Conservation (phyloP, 2,888 invertebrate genomes). For the Leptinotarsa tumamoca region DNA sequence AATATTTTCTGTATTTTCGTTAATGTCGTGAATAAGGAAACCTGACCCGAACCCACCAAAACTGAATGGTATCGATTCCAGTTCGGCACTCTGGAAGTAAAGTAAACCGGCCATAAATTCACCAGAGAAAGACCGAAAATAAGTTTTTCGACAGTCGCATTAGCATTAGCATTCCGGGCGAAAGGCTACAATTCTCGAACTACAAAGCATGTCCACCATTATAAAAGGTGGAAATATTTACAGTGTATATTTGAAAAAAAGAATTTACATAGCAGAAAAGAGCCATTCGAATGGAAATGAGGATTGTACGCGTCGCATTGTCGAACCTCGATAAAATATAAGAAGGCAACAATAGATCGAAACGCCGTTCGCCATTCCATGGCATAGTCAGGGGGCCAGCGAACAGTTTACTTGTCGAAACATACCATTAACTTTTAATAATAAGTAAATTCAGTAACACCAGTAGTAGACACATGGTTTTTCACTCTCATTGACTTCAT, state of each 20-base stretch:
- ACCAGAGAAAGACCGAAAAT: constrained; percentile 22
- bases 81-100: neutral
- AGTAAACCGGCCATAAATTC: constrained; percentile 13
- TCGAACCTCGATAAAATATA: constrained; percentile 67
- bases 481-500: too few relatives aligned
- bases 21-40: neutral
- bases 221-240: constrained; percentile 65
- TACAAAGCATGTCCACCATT: constrained; percentile 61
- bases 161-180: constrained; percentile 53
- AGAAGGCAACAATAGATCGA: constrained; percentile 61
- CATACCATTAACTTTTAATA: too few relatives aligned
- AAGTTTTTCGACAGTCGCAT: constrained; percentile 35
- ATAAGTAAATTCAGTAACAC: too few relatives aligned
- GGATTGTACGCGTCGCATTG: constrained; percentile 63
- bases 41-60: neutral
- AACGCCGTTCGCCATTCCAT: constrained; percentile 47
- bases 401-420: neutral
- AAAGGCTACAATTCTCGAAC: constrained; percentile 55
- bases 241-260: constrained; percentile 63
- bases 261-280: constrained; percentile 66
- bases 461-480: too few relatives aligned
- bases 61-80: constrained; percentile 5
- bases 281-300: constrained; percentile 67
- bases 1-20: neutral
- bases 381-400: neutral